Percentiles rank a stretch among this genome's conserved stretches.
These are phyloP conservation scores for Fratercula arctica DNA, from an alignment of 2,797 vertebrate species.

Conservation along the genomic window DNA sequence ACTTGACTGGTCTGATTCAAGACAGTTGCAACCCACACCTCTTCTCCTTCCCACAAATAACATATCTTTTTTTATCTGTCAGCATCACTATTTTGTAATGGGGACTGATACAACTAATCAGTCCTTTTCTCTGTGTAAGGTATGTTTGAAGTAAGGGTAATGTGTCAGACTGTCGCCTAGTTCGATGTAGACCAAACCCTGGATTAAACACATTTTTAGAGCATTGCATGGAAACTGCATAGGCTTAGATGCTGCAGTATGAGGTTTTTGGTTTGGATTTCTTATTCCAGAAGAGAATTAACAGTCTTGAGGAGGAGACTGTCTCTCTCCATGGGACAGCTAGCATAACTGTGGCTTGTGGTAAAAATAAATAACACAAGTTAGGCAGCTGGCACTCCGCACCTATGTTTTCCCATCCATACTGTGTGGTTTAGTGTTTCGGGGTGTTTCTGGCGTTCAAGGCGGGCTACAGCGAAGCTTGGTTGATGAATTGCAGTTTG, in stretches of 20 bases:
- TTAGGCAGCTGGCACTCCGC: neutral
- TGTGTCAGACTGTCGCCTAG: neutral
- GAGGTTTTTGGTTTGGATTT: neutral
- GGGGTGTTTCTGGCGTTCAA: neutral
- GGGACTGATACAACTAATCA: neutral
- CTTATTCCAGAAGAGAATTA: neutral
- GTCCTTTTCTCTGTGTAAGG: neutral
- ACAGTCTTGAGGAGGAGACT: neutral
- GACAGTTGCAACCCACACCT: neutral
- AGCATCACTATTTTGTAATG: neutral
- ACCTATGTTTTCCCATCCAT: neutral
- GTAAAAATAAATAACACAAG: neutral
- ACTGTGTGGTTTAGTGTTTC: neutral
- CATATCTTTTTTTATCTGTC: neutral
- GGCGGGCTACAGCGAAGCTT: neutral
- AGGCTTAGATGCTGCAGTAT: neutral
- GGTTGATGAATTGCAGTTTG: neutral
- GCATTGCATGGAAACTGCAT: neutral
- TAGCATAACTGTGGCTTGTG: neutral
- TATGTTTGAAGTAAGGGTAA: neutral
- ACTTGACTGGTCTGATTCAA: neutral
- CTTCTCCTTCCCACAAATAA: neutral
- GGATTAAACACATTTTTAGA: neutral
- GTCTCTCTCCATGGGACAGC: neutral
- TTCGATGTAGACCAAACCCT: fast-evolving